phyloP scores from a whole-genome alignment of 2,113 vertebrate species.

The Elgaria multicarinata region DNA sequence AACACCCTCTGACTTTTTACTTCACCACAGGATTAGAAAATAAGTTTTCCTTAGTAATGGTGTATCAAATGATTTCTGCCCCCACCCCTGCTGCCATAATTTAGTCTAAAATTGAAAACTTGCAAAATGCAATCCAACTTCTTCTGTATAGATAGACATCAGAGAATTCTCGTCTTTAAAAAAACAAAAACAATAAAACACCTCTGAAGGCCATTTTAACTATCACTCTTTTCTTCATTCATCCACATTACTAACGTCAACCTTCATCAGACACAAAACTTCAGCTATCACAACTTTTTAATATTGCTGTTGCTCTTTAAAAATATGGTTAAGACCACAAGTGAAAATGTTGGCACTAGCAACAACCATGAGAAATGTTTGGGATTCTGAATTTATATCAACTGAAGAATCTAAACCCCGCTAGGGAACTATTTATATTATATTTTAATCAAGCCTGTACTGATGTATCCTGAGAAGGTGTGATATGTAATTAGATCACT shows the following conservation, averaged over 20 bases:
- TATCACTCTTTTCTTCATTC: neutral
- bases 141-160: neutral
- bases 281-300: neutral
- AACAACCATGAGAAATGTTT: neutral
- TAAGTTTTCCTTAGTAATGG: neutral
- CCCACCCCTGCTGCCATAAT: too few species aligned
- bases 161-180: neutral
- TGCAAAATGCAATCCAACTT: conserved; percentile 3
- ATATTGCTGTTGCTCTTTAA: neutral
- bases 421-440: conserved; percentile 28
- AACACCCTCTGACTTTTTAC: neutral
- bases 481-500: conserved; percentile 29
- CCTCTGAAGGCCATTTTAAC: neutral
- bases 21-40: conserved; percentile 18
- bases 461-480: conserved; percentile 33
- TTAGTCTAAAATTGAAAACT: neutral
- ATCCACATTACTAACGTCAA: neutral
- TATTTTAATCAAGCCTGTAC: conserved; percentile 43
- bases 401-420: conserved; percentile 19
- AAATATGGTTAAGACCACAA: neutral
- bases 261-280: fast-evolving
- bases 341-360: neutral
- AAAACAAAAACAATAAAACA: neutral
- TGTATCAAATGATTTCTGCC: neutral
- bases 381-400: conserved; percentile 20